Evolutionary conservation across 2,797 vertebrate species (phyloP).

Genomic region (Amazona finschi): DNA sequence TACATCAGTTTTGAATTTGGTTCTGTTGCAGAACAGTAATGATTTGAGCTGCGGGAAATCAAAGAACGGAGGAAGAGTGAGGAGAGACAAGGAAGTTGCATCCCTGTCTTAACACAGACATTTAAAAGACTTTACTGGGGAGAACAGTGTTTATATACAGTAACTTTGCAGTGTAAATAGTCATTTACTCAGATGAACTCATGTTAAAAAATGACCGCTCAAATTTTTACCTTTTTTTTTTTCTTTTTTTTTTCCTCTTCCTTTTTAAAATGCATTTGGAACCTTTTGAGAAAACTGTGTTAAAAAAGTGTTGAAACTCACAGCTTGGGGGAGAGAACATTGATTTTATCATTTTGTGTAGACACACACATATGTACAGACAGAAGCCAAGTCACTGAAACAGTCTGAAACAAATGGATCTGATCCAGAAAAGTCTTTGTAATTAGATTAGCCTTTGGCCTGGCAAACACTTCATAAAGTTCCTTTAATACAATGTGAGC

Average conservation of each 20-base stretch:
- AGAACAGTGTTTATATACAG: neutral
- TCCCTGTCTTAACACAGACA: neutral
- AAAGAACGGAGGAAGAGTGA: neutral
- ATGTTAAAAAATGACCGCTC: neutral
- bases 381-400: neutral
- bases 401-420: neutral
- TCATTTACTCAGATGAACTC: neutral
- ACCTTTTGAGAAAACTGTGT: neutral
- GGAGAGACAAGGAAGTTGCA: neutral
- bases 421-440: slow-evolving; percentile 9
- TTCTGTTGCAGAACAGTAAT: neutral
- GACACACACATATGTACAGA: neutral
- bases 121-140: neutral
- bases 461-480: slow-evolving; percentile 16
- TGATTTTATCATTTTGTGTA: slow-evolving; percentile 3
- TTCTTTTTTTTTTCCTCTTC: accelerated
- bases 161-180: neutral
- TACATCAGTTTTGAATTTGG: neutral
- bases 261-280: neutral
- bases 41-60: neutral
- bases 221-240: neutral
- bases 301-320: neutral
- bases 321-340: neutral
- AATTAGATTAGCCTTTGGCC: slow-evolving; percentile 28
- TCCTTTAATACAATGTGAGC: neutral